Base-by-base conservation (phyloP, 2,888 invertebrate species). In the Cephus pygmeus region DNA sequence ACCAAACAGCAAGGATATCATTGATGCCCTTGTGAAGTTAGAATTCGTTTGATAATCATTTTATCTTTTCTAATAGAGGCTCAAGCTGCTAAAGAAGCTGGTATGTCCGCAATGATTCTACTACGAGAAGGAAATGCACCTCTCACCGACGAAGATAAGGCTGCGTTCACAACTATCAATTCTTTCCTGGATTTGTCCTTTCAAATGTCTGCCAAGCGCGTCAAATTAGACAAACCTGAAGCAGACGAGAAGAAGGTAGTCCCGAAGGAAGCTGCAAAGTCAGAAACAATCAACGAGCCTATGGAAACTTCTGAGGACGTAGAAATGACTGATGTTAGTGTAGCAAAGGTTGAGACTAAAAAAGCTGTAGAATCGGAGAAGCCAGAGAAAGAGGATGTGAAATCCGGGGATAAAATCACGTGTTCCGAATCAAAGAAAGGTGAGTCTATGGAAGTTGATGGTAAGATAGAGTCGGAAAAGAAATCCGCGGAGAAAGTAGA, bases 111-210 rank as follows among this genome's bases (percentile, higher is more conserved):
- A 15, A 93, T 94, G 6, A 90, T 98, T 35, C 94, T 98, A 3
- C 92, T 93, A 77, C 95, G 98, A 81, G 96, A 96, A 81, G 98
- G 97, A 76, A 98, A 98, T 91, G 94, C 93, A 0, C 92, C 95
- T 1, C 92, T 98, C 0, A 92, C 93, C 6, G 94, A 95, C 12
- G 94, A 94, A 30, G 94, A 94, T 9, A 92, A 92, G 75, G 87
- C 90, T 12, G 85, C 91, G 34, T 96, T 93, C 90, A 91, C 93
- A 15, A 92, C 94, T 56, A 92, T 96, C 71, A 92, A 93, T 83
- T 93, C 94, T 80, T 94, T 97, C 87, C 92, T 93, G 68, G 95
- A 95, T 83, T 91, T 95, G 79, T 81, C 88, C 6, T 90, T 90
- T 85, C 88, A 89, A 84, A 83, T 85, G 1, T 83, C 90, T 12